Conservation (phyloP, 1,140 invertebrate species). For the Bilobella aurantiaca region DNA sequence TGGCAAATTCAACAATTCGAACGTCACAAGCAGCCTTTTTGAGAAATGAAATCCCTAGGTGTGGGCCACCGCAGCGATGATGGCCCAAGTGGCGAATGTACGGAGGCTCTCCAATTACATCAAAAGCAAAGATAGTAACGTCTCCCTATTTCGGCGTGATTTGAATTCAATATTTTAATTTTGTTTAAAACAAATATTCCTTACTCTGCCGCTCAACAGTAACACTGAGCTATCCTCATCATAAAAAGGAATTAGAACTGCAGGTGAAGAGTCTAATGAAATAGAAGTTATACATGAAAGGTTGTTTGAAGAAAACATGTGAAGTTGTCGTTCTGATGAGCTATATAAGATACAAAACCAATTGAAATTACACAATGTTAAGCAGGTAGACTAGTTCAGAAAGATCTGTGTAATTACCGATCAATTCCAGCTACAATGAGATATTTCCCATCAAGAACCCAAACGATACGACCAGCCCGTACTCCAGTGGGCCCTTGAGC, state of each 20-base stretch:
- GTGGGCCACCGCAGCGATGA: constrained; percentile 66
- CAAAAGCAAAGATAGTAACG: constrained; percentile 79
- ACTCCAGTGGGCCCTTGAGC: constrained; percentile 74
- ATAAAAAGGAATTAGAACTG: constrained; percentile 79
- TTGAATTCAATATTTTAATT: not conserved
- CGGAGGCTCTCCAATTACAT: constrained; percentile 75
- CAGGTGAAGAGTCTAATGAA: constrained; percentile 76
- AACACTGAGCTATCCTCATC: constrained; percentile 85
- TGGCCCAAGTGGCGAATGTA: constrained; percentile 78
- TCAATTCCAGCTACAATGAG: constrained; percentile 82
- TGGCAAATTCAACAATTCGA: constrained; percentile 78
- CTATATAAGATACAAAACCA: constrained; percentile 42
- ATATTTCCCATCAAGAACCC: constrained; percentile 72
- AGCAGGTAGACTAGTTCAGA: no score
- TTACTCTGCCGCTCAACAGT: constrained; percentile 82
- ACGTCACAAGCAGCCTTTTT: constrained; percentile 80
- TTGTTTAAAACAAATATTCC: constrained; percentile 4
- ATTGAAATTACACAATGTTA: not conserved
- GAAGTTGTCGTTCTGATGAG: constrained; percentile 74
- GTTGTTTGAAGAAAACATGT: constrained; percentile 59
- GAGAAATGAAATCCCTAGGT: constrained; percentile 74
- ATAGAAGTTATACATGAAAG: constrained; percentile 52
- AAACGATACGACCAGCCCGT: constrained; percentile 72
- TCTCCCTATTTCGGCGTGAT: no score
- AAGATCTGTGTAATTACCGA: constrained; percentile 58